Conservation (phyloP, 2,113 vertebrate species). For the Oreochromis niloticus region DNA sequence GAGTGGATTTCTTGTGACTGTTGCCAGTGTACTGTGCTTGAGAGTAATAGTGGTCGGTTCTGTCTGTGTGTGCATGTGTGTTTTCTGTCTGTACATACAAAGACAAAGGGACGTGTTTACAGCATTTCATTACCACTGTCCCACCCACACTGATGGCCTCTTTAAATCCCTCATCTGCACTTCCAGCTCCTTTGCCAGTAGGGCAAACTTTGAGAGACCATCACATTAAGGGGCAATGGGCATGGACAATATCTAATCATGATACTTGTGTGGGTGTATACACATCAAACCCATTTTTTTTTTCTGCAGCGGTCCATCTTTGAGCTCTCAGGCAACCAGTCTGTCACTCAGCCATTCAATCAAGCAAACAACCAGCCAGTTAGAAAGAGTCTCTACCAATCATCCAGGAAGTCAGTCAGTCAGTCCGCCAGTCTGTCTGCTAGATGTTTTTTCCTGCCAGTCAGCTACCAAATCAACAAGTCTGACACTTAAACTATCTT, state of each 20-base stretch:
- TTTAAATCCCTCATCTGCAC: slow-evolving; percentile 11
- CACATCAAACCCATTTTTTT: background rate
- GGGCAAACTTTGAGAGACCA: background rate
- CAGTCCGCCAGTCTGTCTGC: background rate
- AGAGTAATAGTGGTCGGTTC: background rate
- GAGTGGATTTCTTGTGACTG: slow-evolving; percentile 2
- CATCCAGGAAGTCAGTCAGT: background rate
- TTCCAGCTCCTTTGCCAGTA: background rate
- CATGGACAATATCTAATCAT: background rate
- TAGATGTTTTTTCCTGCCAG: slow-evolving; percentile 5
- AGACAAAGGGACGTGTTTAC: slow-evolving; percentile 21
- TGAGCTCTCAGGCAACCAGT: background rate
- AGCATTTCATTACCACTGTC: slow-evolving; percentile 22
- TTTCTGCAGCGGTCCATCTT: background rate
- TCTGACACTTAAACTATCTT: slow-evolving; percentile 5
- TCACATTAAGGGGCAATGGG: background rate
- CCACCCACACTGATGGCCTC: slow-evolving; percentile 24
- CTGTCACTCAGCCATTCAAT: background rate
- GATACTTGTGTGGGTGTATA: background rate
- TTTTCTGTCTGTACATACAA: background rate
- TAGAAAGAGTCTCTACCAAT: background rate
- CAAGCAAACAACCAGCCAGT: background rate
- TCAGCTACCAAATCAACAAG: background rate
- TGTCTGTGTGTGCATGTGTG: background rate
- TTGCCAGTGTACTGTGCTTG: background rate